Conservation (phyloP, 2,797 vertebrate species). For the Distichodus sexfasciatus region DNA sequence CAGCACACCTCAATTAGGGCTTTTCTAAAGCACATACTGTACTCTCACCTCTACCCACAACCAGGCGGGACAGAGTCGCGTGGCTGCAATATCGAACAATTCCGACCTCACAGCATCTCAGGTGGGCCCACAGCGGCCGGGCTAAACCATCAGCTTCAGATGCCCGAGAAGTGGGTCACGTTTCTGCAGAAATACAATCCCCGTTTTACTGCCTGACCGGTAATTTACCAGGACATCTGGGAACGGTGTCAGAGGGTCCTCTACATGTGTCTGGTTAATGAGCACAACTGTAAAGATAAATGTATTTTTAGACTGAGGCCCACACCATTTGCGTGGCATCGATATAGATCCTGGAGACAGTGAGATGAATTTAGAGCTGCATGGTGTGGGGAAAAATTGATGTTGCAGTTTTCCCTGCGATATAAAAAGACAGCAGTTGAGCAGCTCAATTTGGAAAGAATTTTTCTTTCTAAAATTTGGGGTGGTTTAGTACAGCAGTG, state of each 20-base stretch:
- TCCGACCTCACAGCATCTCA: constrained; percentile 28
- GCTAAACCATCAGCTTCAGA: background rate
- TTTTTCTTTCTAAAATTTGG: too few species aligned
- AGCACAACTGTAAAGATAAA: background rate
- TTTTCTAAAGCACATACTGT: too few species aligned
- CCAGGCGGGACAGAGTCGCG: constrained; percentile 9
- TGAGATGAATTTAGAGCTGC: too few species aligned
- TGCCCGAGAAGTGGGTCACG: background rate
- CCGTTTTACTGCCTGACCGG: background rate
- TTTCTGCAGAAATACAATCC: background rate
- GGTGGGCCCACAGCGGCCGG: constrained; percentile 14
- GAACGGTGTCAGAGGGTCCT: background rate
- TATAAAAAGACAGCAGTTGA: too few species aligned
- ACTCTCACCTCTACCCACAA: constrained; percentile 13
- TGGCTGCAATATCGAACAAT: background rate
- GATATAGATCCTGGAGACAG: too few species aligned
- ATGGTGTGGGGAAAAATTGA: too few species aligned
- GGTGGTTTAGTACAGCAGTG: too few species aligned
- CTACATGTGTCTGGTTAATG: background rate
- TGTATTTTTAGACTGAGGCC: background rate
- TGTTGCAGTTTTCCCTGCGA: too few species aligned
- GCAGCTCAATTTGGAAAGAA: too few species aligned
- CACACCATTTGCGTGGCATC: too few species aligned
- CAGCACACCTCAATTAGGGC: too few species aligned
- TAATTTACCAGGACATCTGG: background rate